These are phyloP conservation scores for Nestor notabilis DNA, from an alignment of 2,113 vertebrate genomes.

Conservation along the genomic window DNA sequence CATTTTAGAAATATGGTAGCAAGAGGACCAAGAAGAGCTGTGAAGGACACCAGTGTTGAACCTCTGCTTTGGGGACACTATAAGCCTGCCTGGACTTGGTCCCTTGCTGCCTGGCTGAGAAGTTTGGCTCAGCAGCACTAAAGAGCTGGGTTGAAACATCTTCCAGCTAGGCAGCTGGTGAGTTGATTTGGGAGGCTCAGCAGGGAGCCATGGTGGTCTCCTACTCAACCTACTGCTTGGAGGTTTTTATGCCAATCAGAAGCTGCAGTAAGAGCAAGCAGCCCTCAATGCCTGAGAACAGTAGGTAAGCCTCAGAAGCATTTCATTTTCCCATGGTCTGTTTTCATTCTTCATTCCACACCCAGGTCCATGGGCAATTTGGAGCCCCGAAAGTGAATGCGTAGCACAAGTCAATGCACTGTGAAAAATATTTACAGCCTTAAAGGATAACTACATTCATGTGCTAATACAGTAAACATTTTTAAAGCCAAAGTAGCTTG, in stretches of 20 bases:
- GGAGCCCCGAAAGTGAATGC: not conserved
- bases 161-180: not conserved
- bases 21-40: not conserved
- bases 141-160: not conserved
- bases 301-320: not conserved
- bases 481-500: not conserved
- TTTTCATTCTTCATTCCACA: not conserved
- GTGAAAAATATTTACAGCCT: not conserved
- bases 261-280: not conserved
- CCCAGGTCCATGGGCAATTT: not conserved
- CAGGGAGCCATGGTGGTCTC: not conserved
- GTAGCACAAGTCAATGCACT: not conserved
- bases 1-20: not conserved
- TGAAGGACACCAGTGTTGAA: not conserved
- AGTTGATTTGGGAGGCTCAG: accelerated
- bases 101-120: not conserved
- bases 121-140: not conserved
- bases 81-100: not conserved
- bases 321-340: not conserved
- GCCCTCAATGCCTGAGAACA: not conserved
- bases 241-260: not conserved
- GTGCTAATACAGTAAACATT: not conserved
- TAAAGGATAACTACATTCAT: not conserved
- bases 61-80: not conserved
- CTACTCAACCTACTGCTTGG: not conserved